Conservation (phyloP, 2,113 vertebrate species). For the Marmota monax region DNA sequence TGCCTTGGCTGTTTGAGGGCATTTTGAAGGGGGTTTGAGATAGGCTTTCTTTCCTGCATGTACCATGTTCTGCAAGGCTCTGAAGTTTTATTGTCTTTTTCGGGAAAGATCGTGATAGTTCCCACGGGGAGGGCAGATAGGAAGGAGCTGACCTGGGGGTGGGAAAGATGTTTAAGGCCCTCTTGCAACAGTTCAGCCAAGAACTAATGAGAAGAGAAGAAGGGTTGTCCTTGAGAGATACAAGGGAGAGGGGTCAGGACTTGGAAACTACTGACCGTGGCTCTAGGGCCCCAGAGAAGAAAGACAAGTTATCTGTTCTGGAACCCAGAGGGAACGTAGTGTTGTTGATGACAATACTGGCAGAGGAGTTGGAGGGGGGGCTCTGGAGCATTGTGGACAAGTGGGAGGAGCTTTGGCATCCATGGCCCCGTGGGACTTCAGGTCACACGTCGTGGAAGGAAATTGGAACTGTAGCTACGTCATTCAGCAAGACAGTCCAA, state of each 20-base stretch:
- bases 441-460: background rate
- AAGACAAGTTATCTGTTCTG: background rate
- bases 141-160: background rate
- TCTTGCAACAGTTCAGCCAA: background rate
- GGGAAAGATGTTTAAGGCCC: background rate
- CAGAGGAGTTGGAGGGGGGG: accelerated
- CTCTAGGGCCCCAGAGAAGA: background rate
- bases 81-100: background rate
- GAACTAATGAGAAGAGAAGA: background rate
- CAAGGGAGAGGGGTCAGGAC: background rate
- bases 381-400: too few relatives aligned
- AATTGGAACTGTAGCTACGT: accelerated
- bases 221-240: background rate
- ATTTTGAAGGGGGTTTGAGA: constrained; percentile 26
- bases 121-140: background rate
- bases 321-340: background rate
- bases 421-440: background rate
- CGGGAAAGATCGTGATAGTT: background rate
- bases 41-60: background rate
- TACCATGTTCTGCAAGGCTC: background rate
- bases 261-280: background rate
- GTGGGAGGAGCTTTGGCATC: too few relatives aligned
- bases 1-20: background rate
- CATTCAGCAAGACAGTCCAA: background rate
- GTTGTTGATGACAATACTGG: too few relatives aligned